Base-by-base conservation (phyloP, 2,113 vertebrate genomes). In the Donacobius atricapilla region DNA sequence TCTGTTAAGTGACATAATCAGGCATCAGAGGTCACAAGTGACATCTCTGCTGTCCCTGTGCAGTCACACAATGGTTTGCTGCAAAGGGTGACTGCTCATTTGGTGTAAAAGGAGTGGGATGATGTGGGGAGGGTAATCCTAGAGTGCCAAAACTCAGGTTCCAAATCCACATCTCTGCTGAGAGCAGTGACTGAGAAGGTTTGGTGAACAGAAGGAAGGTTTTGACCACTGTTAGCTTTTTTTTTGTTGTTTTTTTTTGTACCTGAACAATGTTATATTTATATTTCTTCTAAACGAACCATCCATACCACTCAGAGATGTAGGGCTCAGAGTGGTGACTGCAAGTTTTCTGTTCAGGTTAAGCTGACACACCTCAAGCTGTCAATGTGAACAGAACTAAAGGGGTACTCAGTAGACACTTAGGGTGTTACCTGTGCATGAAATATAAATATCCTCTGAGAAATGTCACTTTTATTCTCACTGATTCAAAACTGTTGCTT, bases 91-190 rank as follows among this genome's bases (percentile, higher is more conserved):
- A 10, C 45, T 77, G 40, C 33, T 79, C 15, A 1, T 28, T 37
- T 48, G 16, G 33, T 42, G 85, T 37, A 4, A 21, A 68, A 35
- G 15, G 10, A 27, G 20, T 39, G 60, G 37, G n/a, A 11, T 7
- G n/a, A 11, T 7, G 1, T 33, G 23, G 53, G 15, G 14, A 16
- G 25, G 15, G 17, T 28, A 35, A 63, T 61, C 31, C 11, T 47
- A 0, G 0, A 10, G 63, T 63, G n/a, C 30, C 39, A 78, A 19
- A 94, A 30, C 9, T 7, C n/a, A 11, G 10, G 6, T 42, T 60
- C 40, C 17, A n/a, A 48, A 42, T 51, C 35, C 7, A 4, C 5
- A 0, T 71, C 19, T 84, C 3, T 24, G 4, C 56, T 86, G 51
- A 33, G 15, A 87, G 19, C 23, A 19, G 3, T 39, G 61, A 13